Conservation (phyloP, 2,888 invertebrate species). For the Apodemia duryi region DNA sequence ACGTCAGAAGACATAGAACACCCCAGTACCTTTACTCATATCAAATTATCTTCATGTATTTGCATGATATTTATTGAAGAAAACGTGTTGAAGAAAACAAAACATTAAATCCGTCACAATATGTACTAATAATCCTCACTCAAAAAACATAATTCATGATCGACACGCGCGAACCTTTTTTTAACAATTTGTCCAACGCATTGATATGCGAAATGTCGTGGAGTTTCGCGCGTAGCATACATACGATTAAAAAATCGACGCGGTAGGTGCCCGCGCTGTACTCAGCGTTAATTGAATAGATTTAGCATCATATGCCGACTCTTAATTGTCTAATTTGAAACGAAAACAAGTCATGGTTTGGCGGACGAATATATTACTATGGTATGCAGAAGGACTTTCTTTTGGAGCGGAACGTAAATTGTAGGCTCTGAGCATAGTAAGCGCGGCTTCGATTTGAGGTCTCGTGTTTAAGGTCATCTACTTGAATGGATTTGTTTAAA, state of each 20-base stretch:
- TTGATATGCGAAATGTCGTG: conserved; percentile 74
- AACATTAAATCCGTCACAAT: conserved; percentile 18
- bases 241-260: conserved; percentile 75
- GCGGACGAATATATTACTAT: conserved; percentile 66
- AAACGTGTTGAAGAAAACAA: neutral
- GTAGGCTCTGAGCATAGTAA: conserved; percentile 52
- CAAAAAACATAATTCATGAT: conserved; percentile 45
- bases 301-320: conserved; percentile 63
- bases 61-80: neutral
- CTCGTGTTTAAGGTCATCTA: conserved; percentile 37
- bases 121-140: conserved; percentile 44
- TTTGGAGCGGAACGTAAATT: conserved; percentile 67
- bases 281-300: conserved; percentile 75
- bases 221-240: conserved; percentile 72
- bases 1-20: too few species aligned
- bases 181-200: conserved; percentile 66
- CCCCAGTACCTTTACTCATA: too few species aligned
- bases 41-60: neutral
- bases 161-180: conserved; percentile 61
- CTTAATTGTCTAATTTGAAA: conserved; percentile 77
- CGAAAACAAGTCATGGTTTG: conserved; percentile 68
- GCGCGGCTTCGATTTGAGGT: conserved; percentile 49
- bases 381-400: conserved; percentile 74
- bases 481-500: conserved; percentile 20
- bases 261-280: conserved; percentile 73